These are phyloP conservation scores for Pediacus dermestoides DNA, from an alignment of 2,888 invertebrate species.

Conservation along the genomic window DNA sequence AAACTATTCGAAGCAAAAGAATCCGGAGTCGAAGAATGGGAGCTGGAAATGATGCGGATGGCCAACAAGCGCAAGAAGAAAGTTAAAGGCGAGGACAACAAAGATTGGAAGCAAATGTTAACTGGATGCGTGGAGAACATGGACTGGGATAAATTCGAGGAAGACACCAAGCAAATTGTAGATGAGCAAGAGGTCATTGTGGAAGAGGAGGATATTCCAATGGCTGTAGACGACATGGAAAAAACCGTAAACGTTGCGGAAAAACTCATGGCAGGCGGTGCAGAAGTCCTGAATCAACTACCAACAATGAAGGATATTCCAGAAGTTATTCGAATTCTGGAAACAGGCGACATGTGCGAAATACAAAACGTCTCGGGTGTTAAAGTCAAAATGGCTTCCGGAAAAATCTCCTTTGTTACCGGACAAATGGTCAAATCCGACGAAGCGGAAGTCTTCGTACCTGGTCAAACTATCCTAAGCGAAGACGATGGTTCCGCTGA, in stretches of 20 bases:
- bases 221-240: slow-evolving; percentile 56
- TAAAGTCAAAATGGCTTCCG: slow-evolving; percentile 50
- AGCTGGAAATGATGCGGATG: slow-evolving; percentile 46
- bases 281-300: slow-evolving; percentile 55
- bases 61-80: slow-evolving; percentile 45
- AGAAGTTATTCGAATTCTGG: slow-evolving; percentile 59
- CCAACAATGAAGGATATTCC: slow-evolving; percentile 62
- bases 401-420: slow-evolving; percentile 70
- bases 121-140: slow-evolving; percentile 62
- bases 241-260: slow-evolving; percentile 59
- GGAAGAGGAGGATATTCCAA: slow-evolving; percentile 44
- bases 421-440: slow-evolving; percentile 71
- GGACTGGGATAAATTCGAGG: slow-evolving; percentile 59
- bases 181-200: slow-evolving; percentile 63
- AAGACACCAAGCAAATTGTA: slow-evolving; percentile 66
- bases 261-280: slow-evolving; percentile 55
- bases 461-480: slow-evolving; percentile 71
- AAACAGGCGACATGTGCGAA: slow-evolving; percentile 57
- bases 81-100: slow-evolving; percentile 40
- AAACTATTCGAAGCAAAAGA: slow-evolving; percentile 58
- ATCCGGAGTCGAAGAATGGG: slow-evolving; percentile 46
- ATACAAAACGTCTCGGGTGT: slow-evolving; percentile 63
- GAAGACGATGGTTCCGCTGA: slow-evolving; percentile 66
- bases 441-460: slow-evolving; percentile 48
- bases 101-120: slow-evolving; percentile 51